Evolutionary conservation across 2,888 invertebrate species (phyloP).

Genomic region (Tetramorium bicarinatum): DNA sequence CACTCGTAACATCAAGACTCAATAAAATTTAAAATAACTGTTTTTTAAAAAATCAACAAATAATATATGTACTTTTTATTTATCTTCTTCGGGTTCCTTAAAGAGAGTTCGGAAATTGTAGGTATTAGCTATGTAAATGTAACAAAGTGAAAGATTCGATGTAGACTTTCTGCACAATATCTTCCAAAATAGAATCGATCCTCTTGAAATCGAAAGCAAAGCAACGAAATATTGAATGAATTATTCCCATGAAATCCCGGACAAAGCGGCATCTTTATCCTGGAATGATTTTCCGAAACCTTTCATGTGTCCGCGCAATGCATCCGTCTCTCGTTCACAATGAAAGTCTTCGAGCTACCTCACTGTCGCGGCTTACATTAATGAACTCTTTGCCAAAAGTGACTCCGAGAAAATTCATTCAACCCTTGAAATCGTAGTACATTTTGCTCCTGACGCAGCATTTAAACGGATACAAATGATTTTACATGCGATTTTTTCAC

Average conservation of each 20-base stretch:
- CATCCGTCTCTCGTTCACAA: conserved; percentile 30
- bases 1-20: no score
- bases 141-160: conserved; percentile 14
- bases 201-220: conserved; percentile 64
- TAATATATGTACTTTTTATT: not conserved
- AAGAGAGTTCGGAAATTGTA: not conserved
- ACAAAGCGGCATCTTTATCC: conserved; percentile 70
- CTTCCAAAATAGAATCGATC: conserved; percentile 61
- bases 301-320: conserved; percentile 32
- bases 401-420: conserved; percentile 36
- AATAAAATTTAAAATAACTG: no score
- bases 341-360: conserved; percentile 27
- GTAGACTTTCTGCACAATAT: conserved; percentile 32
- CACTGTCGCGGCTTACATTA: conserved; percentile 39
- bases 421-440: conserved; percentile 17
- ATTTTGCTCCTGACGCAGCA: conserved; percentile 36
- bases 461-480: not conserved
- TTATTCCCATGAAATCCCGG: conserved; percentile 63
- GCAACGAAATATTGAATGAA: conserved; percentile 64
- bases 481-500: not conserved
- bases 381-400: conserved; percentile 46
- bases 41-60: not conserved
- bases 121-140: not conserved
- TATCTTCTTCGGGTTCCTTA: not conserved
- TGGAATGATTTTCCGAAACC: conserved; percentile 70